phyloP scores from a whole-genome alignment of 2,113 vertebrate species.

The Gracilinanus agilis region DNA sequence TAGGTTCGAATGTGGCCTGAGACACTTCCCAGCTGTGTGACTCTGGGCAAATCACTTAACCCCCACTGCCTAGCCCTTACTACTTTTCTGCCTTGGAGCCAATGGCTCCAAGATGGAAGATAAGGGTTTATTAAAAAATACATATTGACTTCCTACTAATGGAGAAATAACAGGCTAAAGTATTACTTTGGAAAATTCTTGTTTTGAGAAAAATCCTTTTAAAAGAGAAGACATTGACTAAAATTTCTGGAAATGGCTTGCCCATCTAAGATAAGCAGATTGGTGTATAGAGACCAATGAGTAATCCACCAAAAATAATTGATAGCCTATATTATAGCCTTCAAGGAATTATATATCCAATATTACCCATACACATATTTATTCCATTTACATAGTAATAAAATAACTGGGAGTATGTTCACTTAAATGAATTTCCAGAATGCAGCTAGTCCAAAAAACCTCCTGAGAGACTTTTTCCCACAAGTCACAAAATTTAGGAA shows the following conservation, averaged over 20 bases:
- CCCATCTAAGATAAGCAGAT: background rate
- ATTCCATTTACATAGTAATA: conserved; percentile 20
- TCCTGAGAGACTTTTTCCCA: background rate
- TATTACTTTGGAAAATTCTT: conserved; percentile 50
- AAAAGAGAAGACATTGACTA: conserved; percentile 37
- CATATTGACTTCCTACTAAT: background rate
- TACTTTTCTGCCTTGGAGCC: too few species aligned
- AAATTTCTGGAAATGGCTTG: conserved; percentile 33
- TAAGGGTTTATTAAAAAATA: too few species aligned
- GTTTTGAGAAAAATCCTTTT: conserved; percentile 13
- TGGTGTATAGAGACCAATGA: conserved; percentile 10
- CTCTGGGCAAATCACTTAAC: too few species aligned
- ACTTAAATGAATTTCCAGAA: conserved; percentile 31
- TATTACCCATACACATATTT: background rate
- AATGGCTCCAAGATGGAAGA: too few species aligned
- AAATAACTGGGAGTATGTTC: conserved; percentile 2
- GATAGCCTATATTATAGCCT: background rate
- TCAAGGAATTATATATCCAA: conserved; percentile 48
- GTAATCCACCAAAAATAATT: background rate
- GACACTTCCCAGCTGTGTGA: too few species aligned
- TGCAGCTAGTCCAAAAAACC: background rate
- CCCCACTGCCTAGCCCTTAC: too few species aligned
- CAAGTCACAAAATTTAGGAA: background rate
- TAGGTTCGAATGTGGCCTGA: too few species aligned
- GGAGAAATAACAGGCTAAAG: background rate